Base-by-base conservation (phyloP, 2,797 vertebrate species). In the Ateles fusciceps region DNA sequence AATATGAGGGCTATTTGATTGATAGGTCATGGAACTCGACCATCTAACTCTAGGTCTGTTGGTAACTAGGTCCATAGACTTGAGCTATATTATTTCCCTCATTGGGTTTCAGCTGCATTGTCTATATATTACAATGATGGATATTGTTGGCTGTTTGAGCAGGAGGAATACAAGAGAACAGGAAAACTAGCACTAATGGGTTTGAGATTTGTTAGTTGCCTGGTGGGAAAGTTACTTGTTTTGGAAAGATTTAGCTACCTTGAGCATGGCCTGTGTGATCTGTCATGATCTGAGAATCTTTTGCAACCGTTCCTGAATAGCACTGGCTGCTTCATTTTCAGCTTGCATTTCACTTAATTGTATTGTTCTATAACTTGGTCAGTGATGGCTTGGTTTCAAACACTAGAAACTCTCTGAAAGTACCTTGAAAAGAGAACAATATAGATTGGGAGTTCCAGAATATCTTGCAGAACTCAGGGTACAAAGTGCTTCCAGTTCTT, bases 51-150 rank as follows among this genome's bases (percentile, higher is more conserved):
- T 42, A n/a, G 22, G 22, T 86, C 50, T 87, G 24, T 21, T 44
- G 13, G 30, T 48, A 93, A 81, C 59, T 57, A 86, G 50, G 93
- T 42, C 52, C 59, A 48, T 22, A 22, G 9, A 44, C 9, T 79
- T 61, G 22, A 92, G 11, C 30, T 78, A 33, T 10, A 3, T 33
- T 89, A 55, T 55, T 89, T 91, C 5, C 48, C 42, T 71, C 33
- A 14, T 55, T n/a, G 2, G 30, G 14, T 48, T 96, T 79, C 55
- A 76, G 48, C 81, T 79, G 88, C 55, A 57, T 79, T 59, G 36
- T 80, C 36, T 93, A 79, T 88, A 94, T 86, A 97, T 89, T 95
- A 94, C 84, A 96, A 55, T 44, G 85, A 74, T 30, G 50, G 14
- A 85, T 7, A 44, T 50, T 87, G n/a, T 72, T 74, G 81, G 81